Evolutionary conservation across 2,888 invertebrate species (phyloP).

Genomic region (Drosophila flavopinicola): DNA sequence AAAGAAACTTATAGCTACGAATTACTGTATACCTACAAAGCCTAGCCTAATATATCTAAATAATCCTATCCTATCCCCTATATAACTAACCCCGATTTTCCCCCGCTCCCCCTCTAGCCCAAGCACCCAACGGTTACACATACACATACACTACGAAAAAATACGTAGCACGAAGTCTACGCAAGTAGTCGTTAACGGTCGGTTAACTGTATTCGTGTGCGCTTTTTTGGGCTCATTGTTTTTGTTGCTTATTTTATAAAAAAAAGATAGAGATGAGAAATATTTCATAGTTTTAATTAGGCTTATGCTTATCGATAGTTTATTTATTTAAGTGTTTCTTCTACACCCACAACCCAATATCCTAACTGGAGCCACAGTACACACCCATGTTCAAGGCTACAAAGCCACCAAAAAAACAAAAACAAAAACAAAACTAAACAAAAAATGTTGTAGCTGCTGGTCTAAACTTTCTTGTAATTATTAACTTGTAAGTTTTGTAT

Average conservation of each 20-base stretch:
- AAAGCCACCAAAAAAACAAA: not conserved
- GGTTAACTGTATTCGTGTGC: conserved; percentile 24
- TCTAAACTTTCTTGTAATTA: conserved; percentile 71
- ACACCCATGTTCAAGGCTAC: conserved; percentile 9
- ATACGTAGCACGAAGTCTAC: conserved; percentile 1
- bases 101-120: conserved; percentile 16
- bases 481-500: conserved; percentile 64
- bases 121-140: conserved; percentile 8
- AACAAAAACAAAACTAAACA: not conserved
- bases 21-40: conserved; percentile 53
- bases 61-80: conserved; percentile 9
- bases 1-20: conserved; percentile 54
- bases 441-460: conserved; percentile 35
- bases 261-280: conserved; percentile 39
- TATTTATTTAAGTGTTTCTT: conserved; percentile 74
- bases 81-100: not conserved
- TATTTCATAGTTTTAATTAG: conserved; percentile 73
- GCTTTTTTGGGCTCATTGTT: conserved; percentile 67
- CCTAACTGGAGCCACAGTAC: conserved; percentile 48
- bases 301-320: conserved; percentile 49
- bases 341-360: conserved; percentile 44
- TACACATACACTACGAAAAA: conserved; percentile 13
- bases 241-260: conserved; percentile 81
- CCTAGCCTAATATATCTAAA: conserved; percentile 67
- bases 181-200: conserved; percentile 7